Percentiles rank a stretch among this genome's conserved stretches.
Conservation (phyloP, 2,888 invertebrate species). For the Caenorhabditis imperialis region DNA sequence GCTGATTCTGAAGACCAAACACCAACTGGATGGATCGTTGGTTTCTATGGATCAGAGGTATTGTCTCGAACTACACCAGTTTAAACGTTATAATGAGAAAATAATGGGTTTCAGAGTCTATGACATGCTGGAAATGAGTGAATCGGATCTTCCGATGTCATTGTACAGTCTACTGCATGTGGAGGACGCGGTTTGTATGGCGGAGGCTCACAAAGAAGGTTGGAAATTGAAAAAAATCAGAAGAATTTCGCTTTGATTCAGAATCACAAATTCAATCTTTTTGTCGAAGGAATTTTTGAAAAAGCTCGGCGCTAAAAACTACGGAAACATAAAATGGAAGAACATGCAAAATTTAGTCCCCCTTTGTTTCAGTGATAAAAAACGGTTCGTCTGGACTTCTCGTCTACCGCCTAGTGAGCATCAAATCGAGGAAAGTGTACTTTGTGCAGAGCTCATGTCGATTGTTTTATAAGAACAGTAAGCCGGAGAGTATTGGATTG, state of each 20-base stretch:
- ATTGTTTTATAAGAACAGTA: slow-evolving; percentile 98
- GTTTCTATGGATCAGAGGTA: slow-evolving; percentile 74
- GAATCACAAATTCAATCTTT: too few species aligned
- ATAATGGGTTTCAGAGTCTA: slow-evolving; percentile 61
- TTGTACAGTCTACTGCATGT: slow-evolving; percentile 95
- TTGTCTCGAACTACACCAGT: too few species aligned
- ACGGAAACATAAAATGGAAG: too few species aligned
- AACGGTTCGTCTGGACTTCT: slow-evolving; percentile 99
- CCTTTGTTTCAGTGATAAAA: slow-evolving; percentile 88
- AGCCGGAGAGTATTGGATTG: slow-evolving; percentile 98
- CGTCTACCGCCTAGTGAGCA: slow-evolving; percentile 90
- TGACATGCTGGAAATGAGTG: slow-evolving; percentile 72
- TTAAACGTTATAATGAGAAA: too few species aligned
- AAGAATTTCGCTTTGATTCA: too few species aligned
- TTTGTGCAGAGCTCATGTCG: slow-evolving; percentile 98
- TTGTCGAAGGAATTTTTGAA: too few species aligned
- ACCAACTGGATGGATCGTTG: slow-evolving; percentile 89
- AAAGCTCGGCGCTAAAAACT: too few species aligned
- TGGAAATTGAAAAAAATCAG: too few species aligned
- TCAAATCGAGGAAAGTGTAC: slow-evolving; percentile 86
- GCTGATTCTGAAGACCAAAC: slow-evolving; percentile 99
- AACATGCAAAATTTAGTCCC: too few species aligned
- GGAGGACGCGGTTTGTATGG: slow-evolving; percentile 96
- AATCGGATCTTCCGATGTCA: slow-evolving; percentile 64
- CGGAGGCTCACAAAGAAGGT: slow-evolving; percentile 99